Percentiles rank a stretch among this genome's conserved stretches.
phyloP scores from a whole-genome alignment of 1,140 invertebrate species.

The Ceratina calcarata region DNA sequence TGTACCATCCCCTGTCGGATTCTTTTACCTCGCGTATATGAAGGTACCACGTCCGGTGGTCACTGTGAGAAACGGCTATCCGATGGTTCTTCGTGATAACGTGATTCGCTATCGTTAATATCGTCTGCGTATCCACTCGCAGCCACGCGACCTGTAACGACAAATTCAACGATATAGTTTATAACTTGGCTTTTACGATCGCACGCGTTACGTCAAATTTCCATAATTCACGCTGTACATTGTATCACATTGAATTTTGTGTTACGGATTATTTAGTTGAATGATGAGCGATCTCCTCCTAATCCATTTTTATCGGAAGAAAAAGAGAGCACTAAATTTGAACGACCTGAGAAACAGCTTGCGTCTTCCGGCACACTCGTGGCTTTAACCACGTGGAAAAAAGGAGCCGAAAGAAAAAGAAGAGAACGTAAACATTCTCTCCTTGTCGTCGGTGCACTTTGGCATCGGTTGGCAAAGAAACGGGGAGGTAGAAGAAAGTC shows the following conservation, averaged over 20 bases:
- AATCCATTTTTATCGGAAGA: too few relatives aligned
- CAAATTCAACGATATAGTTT: too few relatives aligned
- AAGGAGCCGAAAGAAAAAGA: neutral
- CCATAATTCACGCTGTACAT: too few relatives aligned
- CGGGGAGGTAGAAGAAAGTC: neutral
- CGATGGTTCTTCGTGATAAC: slow-evolving; percentile 94
- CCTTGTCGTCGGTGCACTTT: slow-evolving; percentile 18
- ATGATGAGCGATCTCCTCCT: too few relatives aligned
- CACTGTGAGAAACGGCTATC: slow-evolving; percentile 91
- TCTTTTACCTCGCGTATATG: slow-evolving; percentile 90
- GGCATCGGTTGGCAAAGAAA: slow-evolving; percentile 13
- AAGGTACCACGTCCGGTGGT: slow-evolving; percentile 92
- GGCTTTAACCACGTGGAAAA: slow-evolving; percentile 34
- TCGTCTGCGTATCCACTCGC: slow-evolving; percentile 95
- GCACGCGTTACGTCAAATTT: too few relatives aligned
- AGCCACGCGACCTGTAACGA: slow-evolving; percentile 92
- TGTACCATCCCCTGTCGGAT: slow-evolving; percentile 92
- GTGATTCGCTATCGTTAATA: slow-evolving; percentile 93
- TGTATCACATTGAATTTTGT: too few relatives aligned
- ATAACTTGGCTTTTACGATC: too few relatives aligned
- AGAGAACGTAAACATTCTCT: slow-evolving; percentile 26
- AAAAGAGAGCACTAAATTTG: neutral
- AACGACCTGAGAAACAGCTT: neutral
- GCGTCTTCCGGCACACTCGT: neutral
- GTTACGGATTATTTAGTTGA: too few relatives aligned